A percentile compares a stretch with the other conserved stretches of the same genome.
Evolutionary conservation across 1,140 invertebrate genomes (phyloP).

Genomic region (Nasonia longicornis): DNA sequence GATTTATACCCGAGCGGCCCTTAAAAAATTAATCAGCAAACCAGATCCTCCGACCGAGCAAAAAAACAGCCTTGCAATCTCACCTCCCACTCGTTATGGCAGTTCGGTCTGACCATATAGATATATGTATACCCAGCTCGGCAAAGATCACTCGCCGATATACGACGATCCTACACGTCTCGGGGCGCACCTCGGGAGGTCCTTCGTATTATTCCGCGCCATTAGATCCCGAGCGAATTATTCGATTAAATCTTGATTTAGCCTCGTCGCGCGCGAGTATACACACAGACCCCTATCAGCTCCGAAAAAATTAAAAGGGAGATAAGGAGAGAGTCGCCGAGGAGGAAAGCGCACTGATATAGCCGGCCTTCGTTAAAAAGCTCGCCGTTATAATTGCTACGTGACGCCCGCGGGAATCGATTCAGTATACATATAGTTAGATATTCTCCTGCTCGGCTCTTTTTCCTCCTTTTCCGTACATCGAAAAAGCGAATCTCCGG

Average conservation of each 20-base stretch:
- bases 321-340: neutral
- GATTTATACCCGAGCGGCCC: too few relatives aligned
- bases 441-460: neutral
- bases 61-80: neutral
- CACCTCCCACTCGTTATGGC: neutral
- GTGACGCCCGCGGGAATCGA: neutral
- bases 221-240: constrained; percentile 60
- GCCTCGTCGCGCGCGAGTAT: neutral
- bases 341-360: neutral
- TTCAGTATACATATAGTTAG: too few relatives aligned
- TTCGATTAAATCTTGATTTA: constrained; percentile 60
- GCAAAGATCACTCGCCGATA: neutral
- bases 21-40: too few relatives aligned
- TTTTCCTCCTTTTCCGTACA: neutral
- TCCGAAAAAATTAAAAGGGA: constrained; percentile 1
- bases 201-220: constrained; percentile 57
- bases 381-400: neutral
- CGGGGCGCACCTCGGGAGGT: neutral
- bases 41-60: neutral
- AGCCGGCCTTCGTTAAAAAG: neutral
- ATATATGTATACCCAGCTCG: neutral
- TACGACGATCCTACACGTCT: neutral
- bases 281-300: neutral
- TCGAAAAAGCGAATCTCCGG: neutral
- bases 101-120: neutral